Evolutionary conservation across 2,888 invertebrate genomes (phyloP).

Genomic region (Eilema caniola): DNA sequence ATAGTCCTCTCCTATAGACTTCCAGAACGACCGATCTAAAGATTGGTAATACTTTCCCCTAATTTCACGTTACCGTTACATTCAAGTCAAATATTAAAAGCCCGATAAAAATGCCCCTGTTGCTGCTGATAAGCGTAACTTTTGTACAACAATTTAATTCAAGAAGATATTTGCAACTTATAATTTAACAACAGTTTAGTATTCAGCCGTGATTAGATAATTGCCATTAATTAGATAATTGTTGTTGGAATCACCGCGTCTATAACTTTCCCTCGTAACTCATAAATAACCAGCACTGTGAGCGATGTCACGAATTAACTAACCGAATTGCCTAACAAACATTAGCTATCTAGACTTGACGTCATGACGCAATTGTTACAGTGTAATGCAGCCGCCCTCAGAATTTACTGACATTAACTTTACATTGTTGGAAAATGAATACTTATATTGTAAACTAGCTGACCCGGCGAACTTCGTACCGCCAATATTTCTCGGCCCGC

Average conservation of each 20-base stretch:
- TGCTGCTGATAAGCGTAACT: too few relatives aligned
- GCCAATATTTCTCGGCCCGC: too few relatives aligned
- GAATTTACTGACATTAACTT: constrained; percentile 17
- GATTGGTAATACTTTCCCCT: too few relatives aligned
- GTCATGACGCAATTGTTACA: constrained; percentile 39
- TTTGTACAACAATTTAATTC: too few relatives aligned
- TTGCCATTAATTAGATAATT: neutral
- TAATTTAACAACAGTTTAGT: neutral
- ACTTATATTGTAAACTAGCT: too few relatives aligned
- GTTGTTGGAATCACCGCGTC: neutral
- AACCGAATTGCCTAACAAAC: constrained; percentile 37
- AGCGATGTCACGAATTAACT: constrained; percentile 36
- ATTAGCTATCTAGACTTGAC: constrained; percentile 26
- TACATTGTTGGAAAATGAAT: too few relatives aligned
- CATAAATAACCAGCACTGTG: constrained; percentile 38
- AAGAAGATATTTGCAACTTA: neutral
- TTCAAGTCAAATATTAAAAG: too few relatives aligned
- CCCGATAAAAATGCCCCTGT: too few relatives aligned
- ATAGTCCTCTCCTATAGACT: too few relatives aligned
- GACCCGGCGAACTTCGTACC: too few relatives aligned
- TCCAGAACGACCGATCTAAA: too few relatives aligned
- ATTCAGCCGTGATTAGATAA: constrained; percentile 4
- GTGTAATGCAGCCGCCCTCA: constrained; percentile 18
- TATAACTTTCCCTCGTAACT: constrained; percentile 33
- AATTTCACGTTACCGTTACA: too few relatives aligned